Base-by-base conservation (phyloP, 2,797 vertebrate species). In the Micrastur ruficollis region DNA sequence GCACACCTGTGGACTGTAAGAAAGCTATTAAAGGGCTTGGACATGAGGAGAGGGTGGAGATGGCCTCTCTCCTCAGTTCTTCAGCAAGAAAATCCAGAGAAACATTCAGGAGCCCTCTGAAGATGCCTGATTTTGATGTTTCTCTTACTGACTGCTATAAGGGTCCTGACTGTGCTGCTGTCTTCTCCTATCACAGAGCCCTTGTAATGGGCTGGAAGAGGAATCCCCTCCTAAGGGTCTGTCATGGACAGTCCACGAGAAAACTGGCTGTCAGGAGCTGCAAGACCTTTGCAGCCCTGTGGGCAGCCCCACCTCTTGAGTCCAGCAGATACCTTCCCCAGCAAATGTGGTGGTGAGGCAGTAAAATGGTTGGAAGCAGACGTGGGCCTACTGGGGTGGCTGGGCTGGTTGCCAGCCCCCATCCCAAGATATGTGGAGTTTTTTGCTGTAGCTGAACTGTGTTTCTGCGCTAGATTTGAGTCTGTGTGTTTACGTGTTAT, bases 401-500 rank as follows among this genome's bases (percentile, higher is more conserved):
- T 88, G 79, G 40, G 34, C 58, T 79, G 18, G 10, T 66, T 87
- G 53, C 56, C 66, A 84, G 32, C 12, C 6, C 29, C 27, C 23
- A 67, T 65, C 32, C 56, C 56, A 79, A 61, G 55, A 79, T 55
- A 50, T 3, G 8, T 2, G 52, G 49, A 62, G n/a, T 17, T 6
- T 32, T 89, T 29, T 91, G 49, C 63, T 73, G 16, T 82, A 90
- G 67, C 66, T 84, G 81, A 94, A 91, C 47, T 38, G 9, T 27
- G 42, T 52, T 92, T 93, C 65, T 90, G 47, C 49, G 49, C 46
- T 93, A 36, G 82, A 81, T 62, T 89, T 34, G 67, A 84, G 87
- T 40, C 32, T 61, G 13, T 36, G 25, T 93, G 89, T 97, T 97
- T 97, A 94, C 23, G 58, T 58, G 27, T 85, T 66, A 19, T 73